Percentiles rank a stretch among this genome's conserved stretches.
phyloP scores from a whole-genome alignment of 2,113 vertebrate species.

The Pelecanoides urinatrix region DNA sequence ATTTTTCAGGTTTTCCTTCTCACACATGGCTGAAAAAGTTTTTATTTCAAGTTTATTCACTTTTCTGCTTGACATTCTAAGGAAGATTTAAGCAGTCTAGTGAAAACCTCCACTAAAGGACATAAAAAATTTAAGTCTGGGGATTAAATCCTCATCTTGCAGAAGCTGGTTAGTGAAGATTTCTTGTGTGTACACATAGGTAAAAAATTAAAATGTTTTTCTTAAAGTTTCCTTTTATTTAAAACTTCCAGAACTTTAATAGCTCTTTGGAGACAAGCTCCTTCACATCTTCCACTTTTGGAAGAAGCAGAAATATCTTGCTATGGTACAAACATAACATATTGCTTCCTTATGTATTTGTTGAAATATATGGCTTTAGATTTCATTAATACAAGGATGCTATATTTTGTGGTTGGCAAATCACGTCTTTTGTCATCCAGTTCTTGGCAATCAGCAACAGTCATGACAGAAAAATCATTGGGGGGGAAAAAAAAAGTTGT shows the following conservation, averaged over 20 bases:
- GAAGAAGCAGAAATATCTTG: slow-evolving; percentile 60
- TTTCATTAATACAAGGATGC: background rate
- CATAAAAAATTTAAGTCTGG: background rate
- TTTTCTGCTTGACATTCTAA: background rate
- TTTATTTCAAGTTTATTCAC: background rate
- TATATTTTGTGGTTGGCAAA: background rate
- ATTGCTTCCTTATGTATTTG: background rate
- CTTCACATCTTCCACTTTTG: background rate
- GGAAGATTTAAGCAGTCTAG: background rate
- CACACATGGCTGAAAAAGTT: background rate
- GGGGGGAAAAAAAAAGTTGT: background rate
- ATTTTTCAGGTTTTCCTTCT: background rate
- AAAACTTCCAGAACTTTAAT: background rate
- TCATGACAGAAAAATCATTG: background rate
- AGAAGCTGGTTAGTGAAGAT: background rate
- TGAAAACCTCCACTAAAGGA: background rate
- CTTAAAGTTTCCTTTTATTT: background rate
- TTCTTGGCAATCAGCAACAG: background rate
- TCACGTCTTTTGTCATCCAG: background rate
- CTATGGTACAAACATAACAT: slow-evolving; percentile 21
- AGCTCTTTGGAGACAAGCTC: background rate
- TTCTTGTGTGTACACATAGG: background rate
- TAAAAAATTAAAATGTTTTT: background rate
- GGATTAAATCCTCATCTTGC: background rate
- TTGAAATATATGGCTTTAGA: background rate